Base-by-base conservation (phyloP, 2,888 invertebrate genomes). In the Pyrgus malvae region DNA sequence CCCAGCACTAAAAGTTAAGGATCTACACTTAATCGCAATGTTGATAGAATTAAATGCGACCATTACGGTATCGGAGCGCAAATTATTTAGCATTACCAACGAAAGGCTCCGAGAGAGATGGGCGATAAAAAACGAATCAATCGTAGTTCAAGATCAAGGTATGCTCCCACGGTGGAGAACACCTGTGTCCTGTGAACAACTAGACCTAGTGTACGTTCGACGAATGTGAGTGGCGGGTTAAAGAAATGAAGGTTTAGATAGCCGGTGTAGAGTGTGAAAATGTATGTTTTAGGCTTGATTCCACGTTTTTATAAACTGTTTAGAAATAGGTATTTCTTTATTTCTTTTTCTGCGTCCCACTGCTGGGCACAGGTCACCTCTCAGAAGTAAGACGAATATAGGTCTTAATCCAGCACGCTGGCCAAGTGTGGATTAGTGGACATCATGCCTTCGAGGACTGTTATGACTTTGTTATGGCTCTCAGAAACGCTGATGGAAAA, bases 121-220 rank as follows among this genome's bases (percentile, higher is more conserved):
- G 60, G 62, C 58, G 62, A 64, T 62, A 64, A 66, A 67, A 72
- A 65, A 66, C 64, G 62, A 55, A 65, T 69, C 69, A 72, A 69
- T 72, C 71, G 70, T 66, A 66, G 70, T 67, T 67, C 74, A 72
- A 72, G 69, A 73, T 73, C 71, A 78, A 78, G 79, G 76, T 66
- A 68, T 63, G 67, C 76, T 86, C 85, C 84, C 86, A 87, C 85
- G 86, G 79, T 61, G 61, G 50, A 63, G 64, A 66, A 75, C 86
- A 87, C 85, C 86, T 87, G 86, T 83, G 81, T 76, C 74, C 79
- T 75, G 70, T 63, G 61, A 58, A 57, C 60, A 63, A 66, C 67
- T 69, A 62, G 64, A 63, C 63, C 59, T 65, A 58, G 55, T 60
- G 59, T 12, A 50, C 44, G n/a, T 44, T 21, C 37, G 44, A 51